Evolutionary conservation across 2,888 invertebrate genomes (phyloP).

Genomic region (Prenolepis imparis): DNA sequence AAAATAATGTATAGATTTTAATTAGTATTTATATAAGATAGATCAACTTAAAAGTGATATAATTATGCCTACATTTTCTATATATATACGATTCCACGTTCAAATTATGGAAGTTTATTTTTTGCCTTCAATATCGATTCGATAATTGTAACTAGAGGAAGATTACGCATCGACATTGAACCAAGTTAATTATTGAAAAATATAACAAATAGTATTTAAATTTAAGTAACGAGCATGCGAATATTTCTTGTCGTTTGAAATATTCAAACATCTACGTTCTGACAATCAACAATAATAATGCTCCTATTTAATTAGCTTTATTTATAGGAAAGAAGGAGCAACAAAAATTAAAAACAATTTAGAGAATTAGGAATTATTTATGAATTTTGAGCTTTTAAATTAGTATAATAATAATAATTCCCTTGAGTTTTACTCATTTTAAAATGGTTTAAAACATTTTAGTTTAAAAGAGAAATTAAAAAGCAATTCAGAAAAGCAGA

Average conservation of each 20-base stretch:
- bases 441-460: background rate
- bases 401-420: background rate
- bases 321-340: background rate
- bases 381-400: too few species aligned
- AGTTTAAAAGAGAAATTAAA: background rate
- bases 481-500: background rate
- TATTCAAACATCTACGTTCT: background rate
- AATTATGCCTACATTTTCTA: background rate
- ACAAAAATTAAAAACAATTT: background rate
- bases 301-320: background rate
- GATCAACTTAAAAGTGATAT: conserved; percentile 35
- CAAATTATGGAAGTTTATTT: conserved; percentile 19
- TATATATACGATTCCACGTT: background rate
- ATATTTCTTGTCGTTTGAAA: background rate
- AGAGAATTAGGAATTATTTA: too few species aligned
- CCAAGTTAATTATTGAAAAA: conserved; percentile 14
- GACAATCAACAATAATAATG: conserved; percentile 7
- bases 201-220: background rate
- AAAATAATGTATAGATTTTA: conserved; percentile 6
- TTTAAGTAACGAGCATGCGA: background rate
- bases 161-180: background rate
- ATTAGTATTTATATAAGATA: background rate
- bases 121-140: background rate
- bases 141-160: background rate
- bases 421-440: background rate